phyloP scores from a whole-genome alignment of 2,888 invertebrate genomes.

The Cephus sareptanus region DNA sequence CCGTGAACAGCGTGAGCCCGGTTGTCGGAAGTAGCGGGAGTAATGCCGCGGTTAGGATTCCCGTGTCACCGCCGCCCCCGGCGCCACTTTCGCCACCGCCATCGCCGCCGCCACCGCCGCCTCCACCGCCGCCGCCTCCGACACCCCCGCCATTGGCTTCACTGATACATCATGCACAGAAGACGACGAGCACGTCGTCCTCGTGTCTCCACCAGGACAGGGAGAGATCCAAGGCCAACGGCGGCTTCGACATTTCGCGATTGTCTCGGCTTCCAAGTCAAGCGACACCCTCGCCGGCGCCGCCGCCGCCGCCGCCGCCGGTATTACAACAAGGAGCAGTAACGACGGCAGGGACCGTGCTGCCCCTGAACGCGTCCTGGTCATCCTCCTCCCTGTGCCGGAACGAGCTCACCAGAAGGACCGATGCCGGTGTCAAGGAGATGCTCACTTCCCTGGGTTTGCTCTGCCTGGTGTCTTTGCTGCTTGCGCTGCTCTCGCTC shows the following conservation, averaged over 20 bases:
- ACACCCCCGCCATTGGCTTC: conserved; percentile 59
- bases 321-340: conserved; percentile 47
- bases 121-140: conserved; percentile 63
- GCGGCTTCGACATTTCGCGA: conserved; percentile 73
- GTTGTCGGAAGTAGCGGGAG: conserved; percentile 52
- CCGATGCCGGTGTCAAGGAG: conserved; percentile 76
- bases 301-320: conserved; percentile 45
- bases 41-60: conserved; percentile 13
- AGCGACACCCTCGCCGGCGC: conserved; percentile 52
- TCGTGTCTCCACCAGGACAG: conserved; percentile 44
- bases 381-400: conserved; percentile 50
- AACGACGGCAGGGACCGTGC: conserved; percentile 49
- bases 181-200: conserved; percentile 33
- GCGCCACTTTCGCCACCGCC: conserved; percentile 62
- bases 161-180: conserved; percentile 59
- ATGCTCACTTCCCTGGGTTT: conserved; percentile 87
- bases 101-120: conserved; percentile 51
- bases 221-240: conserved; percentile 64
- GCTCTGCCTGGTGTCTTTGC: conserved; percentile 85
- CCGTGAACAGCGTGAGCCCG: conserved; percentile 63
- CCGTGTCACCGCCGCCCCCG: conserved; percentile 33
- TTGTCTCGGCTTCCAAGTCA: conserved; percentile 55
- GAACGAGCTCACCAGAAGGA: conserved; percentile 59
- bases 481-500: conserved; percentile 85
- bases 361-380: conserved; percentile 51